Conservation (phyloP, 2,113 vertebrate genomes). For the Alaudala cheleensis region DNA sequence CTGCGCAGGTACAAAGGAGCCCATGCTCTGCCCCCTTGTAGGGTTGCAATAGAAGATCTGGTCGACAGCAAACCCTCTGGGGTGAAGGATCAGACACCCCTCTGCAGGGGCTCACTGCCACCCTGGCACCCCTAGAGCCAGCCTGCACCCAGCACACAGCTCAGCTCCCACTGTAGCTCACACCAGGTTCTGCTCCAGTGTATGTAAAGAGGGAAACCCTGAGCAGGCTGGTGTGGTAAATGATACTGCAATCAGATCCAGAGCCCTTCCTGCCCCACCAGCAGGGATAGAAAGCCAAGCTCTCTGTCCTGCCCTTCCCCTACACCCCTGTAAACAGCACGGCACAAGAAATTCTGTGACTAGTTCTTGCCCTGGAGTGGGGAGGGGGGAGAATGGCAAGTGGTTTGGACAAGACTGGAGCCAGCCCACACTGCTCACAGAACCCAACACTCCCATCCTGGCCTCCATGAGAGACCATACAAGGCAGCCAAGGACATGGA, state of each 20-base stretch:
- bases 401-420: background rate
- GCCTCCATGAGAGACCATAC: background rate
- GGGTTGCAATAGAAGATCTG: background rate
- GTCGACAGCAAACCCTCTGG: background rate
- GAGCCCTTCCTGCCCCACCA: accelerated
- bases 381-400: background rate
- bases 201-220: background rate
- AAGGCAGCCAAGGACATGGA: background rate
- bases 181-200: background rate
- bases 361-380: background rate
- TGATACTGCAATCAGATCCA: background rate
- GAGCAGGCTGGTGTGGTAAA: background rate
- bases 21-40: background rate
- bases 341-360: background rate
- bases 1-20: accelerated
- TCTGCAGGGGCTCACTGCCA: accelerated
- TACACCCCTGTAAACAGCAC: background rate
- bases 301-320: background rate
- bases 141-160: background rate
- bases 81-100: background rate
- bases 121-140: background rate
- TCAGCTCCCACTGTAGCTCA: background rate
- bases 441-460: background rate
- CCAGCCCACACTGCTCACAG: background rate
- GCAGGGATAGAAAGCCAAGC: background rate